Evolutionary conservation across 2,888 invertebrate genomes (phyloP), one percentile per base, ranked within the genome.

Genomic region (Nemotelus pantherinus): DNA sequence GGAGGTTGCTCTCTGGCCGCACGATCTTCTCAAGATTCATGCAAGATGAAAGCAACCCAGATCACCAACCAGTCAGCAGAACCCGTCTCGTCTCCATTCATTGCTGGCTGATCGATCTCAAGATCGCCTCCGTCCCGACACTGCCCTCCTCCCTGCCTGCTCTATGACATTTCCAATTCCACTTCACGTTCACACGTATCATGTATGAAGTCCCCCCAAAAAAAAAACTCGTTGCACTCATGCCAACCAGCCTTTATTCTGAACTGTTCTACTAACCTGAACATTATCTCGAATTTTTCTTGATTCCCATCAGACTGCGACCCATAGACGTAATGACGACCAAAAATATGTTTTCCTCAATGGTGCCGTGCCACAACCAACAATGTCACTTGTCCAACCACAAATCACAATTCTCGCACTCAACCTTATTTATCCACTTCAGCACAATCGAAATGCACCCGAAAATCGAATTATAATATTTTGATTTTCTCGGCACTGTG

Each of bases 271-370:
- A 76, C 76, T 65, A 76, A 76, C 76, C 76, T 76, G 76, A 76
- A 76, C 76, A 76, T 76, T 76, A 76, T 76, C 76, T 76, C 76
- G 65, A 55, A 44, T 76, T 76, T 76, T 76, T 64, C 55, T 48
- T 65, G 65, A 63, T 65, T 76, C 55, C 76, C 76, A 76, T 76
- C 76, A 76, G 76, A 76, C 39, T 45, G 76, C 60, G 74, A 74
- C 47, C 60, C 74, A 74, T 74, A 53, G 55, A 70, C 55, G 74
- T 47, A 63, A 65, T 64, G 64, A 50, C 65, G 53, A 44, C 65
- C 76, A 44, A 9, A 76, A 76, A 76, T 72, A n/a, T 55, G 50
- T 64, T 47, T 39, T 53, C 53, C 48, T 53, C 53, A 10, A 25
- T 67, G 25, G 45, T 39, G 25, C 45, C 25, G n/a, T 4, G 48